Base-by-base conservation (phyloP, 2,797 vertebrate species). In the Passerculus sandwichensis region DNA sequence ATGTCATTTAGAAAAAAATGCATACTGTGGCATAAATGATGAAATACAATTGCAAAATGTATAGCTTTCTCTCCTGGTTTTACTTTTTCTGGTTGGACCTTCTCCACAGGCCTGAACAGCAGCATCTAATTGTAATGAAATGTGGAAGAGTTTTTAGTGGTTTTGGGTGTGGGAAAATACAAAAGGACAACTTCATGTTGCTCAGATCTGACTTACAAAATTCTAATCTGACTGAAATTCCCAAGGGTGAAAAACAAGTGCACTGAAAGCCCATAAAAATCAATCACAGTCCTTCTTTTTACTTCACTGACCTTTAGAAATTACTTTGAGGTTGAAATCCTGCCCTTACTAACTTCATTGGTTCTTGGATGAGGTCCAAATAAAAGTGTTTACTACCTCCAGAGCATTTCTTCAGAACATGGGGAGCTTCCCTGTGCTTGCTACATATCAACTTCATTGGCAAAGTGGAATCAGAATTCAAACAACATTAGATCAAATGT, bases 1-100 rank as follows among this genome's bases (percentile, higher is more conserved):
- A 91, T 91, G 84, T 64, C 6, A 82, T 95, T 70, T 95, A 94
- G 93, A n/a, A 94, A 96, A 96, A 93, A 72, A 88, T 59, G 22
- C 40, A 47, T 92, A 59, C 85, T 93, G 74, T 12, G 0, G 73
- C 67, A 92, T 66, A 93, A 91, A 93, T 89, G 15, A 94, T 92
- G 88, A 95, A 94, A 93, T 85, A 47, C 0, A 6, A 88, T 93
- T 92, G 77, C 84, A 96, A 96, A 94, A 94, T 66, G 12, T 89
- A 94, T 96, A 92, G 89, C 40, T 93, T 81, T 75, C 66, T 85
- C 60, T 89, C 59, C 30, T 80, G 75, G 34, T 45, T 89, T 92
- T 65, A 62, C 85, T 93, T 91, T 88, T 91, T 71, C 25, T 86
- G 13, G 9, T 89, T 95, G 88, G 64, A 85, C 50, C n/a, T 87